These are phyloP conservation scores for Mimachlamys varia DNA, from an alignment of 2,888 invertebrate species.

Conservation along the genomic window DNA sequence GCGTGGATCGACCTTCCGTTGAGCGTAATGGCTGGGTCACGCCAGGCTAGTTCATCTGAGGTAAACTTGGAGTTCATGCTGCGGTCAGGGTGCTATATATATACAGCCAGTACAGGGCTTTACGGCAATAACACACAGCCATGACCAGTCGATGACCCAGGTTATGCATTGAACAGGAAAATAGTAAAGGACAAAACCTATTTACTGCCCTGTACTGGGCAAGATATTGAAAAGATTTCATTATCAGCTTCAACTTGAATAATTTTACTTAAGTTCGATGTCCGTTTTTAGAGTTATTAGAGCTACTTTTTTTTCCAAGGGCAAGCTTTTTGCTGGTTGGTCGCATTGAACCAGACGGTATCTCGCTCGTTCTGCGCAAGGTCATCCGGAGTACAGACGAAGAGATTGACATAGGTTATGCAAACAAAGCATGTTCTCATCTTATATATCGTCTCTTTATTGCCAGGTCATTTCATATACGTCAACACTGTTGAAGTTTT, in stretches of 20 bases:
- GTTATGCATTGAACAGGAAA: conserved; percentile 40
- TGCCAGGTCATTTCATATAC: background rate
- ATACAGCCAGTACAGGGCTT: conserved; percentile 34
- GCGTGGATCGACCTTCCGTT: conserved; percentile 36
- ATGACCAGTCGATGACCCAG: conserved; percentile 53
- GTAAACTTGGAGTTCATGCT: conserved; percentile 64
- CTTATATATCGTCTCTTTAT: background rate
- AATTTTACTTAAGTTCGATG: conserved; percentile 49
- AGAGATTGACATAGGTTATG: conserved; percentile 47
- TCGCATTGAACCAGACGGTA: background rate
- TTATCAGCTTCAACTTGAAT: conserved; percentile 31
- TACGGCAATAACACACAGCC: conserved; percentile 39
- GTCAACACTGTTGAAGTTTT: background rate
- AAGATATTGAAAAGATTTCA: conserved; percentile 21
- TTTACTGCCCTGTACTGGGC: conserved; percentile 26
- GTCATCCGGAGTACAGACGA: conserved; percentile 37
- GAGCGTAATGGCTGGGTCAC: conserved; percentile 53
- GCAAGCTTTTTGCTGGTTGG: background rate
- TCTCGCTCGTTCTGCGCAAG: background rate
- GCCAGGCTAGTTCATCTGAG: conserved; percentile 65
- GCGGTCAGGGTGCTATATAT: conserved; percentile 62
- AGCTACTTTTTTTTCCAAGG: background rate
- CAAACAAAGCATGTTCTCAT: conserved; percentile 42
- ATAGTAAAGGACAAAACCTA: conserved; percentile 36
- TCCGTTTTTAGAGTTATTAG: conserved; percentile 24